Evolutionary conservation across 1,140 invertebrate species (phyloP).

Genomic region (Ectropis grisescens): DNA sequence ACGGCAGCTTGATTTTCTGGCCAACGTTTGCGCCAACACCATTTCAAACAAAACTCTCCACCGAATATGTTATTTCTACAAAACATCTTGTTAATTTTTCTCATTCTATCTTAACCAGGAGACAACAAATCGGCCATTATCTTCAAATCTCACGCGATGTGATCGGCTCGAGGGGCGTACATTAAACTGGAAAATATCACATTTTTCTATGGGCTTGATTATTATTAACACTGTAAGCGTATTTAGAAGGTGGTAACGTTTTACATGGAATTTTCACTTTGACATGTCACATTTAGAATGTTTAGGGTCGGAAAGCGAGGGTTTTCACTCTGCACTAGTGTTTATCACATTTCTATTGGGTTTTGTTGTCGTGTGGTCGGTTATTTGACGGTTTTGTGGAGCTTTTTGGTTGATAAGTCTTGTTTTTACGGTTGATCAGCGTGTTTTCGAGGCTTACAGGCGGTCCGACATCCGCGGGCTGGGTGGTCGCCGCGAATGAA

Average conservation of each 20-base stretch:
- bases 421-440: conserved; percentile 41
- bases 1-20: too few species aligned
- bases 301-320: conserved; percentile 13
- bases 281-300: conserved; percentile 28
- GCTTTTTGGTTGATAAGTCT: conserved; percentile 35
- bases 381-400: conserved; percentile 13
- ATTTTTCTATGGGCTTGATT: conserved; percentile 12
- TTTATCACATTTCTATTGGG: conserved; percentile 8
- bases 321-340: conserved; percentile 11
- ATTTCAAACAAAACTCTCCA: conserved; percentile 40
- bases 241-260: too few species aligned
- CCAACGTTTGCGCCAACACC: conserved; percentile 60
- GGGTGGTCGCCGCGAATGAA: conserved; percentile 61
- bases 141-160: conserved; percentile 7
- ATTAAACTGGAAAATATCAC: conserved; percentile 16
- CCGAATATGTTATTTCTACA: conserved; percentile 16
- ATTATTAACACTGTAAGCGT: background rate
- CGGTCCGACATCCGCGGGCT: conserved; percentile 55
- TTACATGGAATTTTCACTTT: conserved; percentile 17
- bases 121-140: conserved; percentile 41
- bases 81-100: conserved; percentile 29
- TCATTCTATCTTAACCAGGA: conserved; percentile 32
- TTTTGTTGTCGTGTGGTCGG: conserved; percentile 4
- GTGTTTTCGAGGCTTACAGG: conserved; percentile 52
- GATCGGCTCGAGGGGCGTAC: conserved; percentile 8